Evolutionary conservation across 2,888 invertebrate species (phyloP), one percentile per base, ranked within the genome.

Genomic region (Nipponacmea schrenckii): DNA sequence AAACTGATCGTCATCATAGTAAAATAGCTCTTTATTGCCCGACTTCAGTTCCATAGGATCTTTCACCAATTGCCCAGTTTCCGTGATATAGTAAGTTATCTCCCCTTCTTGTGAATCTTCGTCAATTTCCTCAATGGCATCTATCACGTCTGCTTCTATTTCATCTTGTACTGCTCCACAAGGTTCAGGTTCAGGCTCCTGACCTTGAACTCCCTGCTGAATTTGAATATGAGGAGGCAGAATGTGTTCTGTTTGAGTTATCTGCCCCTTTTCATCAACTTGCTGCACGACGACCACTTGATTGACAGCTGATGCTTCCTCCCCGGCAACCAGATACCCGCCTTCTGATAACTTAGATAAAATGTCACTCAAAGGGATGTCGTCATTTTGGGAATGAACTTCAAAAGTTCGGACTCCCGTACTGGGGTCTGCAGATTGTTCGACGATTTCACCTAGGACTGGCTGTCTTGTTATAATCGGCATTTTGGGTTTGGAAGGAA

Each of bases 341-440:
- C 56, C 24, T 24, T 56, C 56, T 12, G 56, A 56, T 24, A 56
- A 56, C 15, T 24, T 20, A 0, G 56, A 56, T 20, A 56, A 24
- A 10, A 56, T 56, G 24, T 56, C 56, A 14, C 56, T 56, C 1
- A 56, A 24, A 15, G 56, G 56, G 56, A 56, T 56, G 24, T 56
- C 56, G 56, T 56, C 56, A 24, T 56, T 56, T 56, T 56, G 56
- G 3, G 56, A 56, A 56, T 56, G 56, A 24, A 56, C 56, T 56
- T 56, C 56, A 56, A 56, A 56, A 24, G 56, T 56, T 56, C 56
- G 20, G 10, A 56, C 56, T 24, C 56, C 56, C 10, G 56, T 56
- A 20, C 24, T 24, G 7, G 56, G 56, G 24, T 56, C 56, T 2
- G 56, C 56, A 12, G 56, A 56, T 24, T 56, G 56, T 24, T 56